Evolutionary conservation across 2,888 invertebrate genomes (phyloP), one percentile per base, ranked within the genome.

Genomic region (Hylaea fasciaria): DNA sequence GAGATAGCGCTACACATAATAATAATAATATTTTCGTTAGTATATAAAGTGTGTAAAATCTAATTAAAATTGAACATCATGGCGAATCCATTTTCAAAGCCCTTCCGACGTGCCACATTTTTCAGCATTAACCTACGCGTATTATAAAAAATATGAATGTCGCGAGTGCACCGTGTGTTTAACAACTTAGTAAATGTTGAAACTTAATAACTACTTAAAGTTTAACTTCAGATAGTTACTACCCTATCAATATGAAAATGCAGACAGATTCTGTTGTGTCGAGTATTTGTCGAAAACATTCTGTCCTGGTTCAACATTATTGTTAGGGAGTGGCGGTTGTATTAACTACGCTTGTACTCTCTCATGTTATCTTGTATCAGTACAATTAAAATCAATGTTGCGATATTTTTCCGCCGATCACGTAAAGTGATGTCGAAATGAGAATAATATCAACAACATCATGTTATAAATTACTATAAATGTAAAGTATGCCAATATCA

Each of bases 141-240:
- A 10, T 17, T 17, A 32, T 32, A 32, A 32, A 16, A 67, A 62
- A 73, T 71, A 32, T 32, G 70, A 75, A 81, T 69, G 72, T 83
- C 82, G 85, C 86, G 85, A 87, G 83, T 79, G 79, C 85, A 81
- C 68, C 73, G 82, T 74, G 49, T 70, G 39, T 60, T 75, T 78
- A 79, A 69, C 59, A 78, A 80, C 77, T 81, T 80, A 78, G 72
- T 69, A 75, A 76, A 78, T 75, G 76, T 76, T 60, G 71, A 83
- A 86, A 87, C 85, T 85, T 87, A 88, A 81, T 69, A 74, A 73
- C 80, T 83, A 86, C 77, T 78, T 82, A 86, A 84, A 83, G 80
- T 83, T 82, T 79, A 76, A 85, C 82, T 81, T 86, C 81, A 77
- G 81, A 85, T 83, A 80, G 69, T 69, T 37, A 50, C 54, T 37